Base-by-base conservation (phyloP, 1,140 invertebrate species). In the Macrocentrus cingulum region DNA sequence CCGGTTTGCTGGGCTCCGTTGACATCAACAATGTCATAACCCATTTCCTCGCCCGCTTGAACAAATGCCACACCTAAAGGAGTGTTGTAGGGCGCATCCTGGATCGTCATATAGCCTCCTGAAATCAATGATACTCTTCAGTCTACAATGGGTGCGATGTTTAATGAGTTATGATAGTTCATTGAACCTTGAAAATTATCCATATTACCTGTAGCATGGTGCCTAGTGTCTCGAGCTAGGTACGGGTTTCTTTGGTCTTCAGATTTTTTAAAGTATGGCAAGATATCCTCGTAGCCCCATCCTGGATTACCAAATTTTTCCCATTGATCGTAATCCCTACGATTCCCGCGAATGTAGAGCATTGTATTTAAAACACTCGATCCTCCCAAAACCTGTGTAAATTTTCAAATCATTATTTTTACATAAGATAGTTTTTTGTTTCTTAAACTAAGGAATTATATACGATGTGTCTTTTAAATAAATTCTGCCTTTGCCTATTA, bases 311-410 rank as follows among this genome's bases (percentile, higher is more conserved):
- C 95, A 36, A 92, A 84, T 0, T 82, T 81, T 32, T 89, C 90
- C 95, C 95, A 98, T 48, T 91, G 84, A 72, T 98, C 91, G 67
- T 87, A 98, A 72, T 98, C 95, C 2, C 87, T 80, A 56, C 87
- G 84, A 79, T 97, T 95, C 0, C 95, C 95, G 55, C 95, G 81
- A 4, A 97, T 87, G 72, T 97, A 97, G 0, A 96, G 84, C 95
- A 98, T 92, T 0, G 90, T 91, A 62, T 93, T 94, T 0, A 93
- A 74, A 0, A 92, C 91, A 11, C 87, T 89, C 0, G 91, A 94
- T 0, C 95, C 96, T 0, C 95, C 95, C 8, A 93, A 71, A 2
- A 91, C 85, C 77, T 80, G 20, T 2, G 36, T 48, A 11, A 42
- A 32, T 29, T 9, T n/a, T 32, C 23, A 29, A n/a, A n/a, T n/a